A percentile compares a stretch with the other conserved stretches of the same genome.
Conservation (phyloP, 2,888 invertebrate species). For the Cephus sareptanus region DNA sequence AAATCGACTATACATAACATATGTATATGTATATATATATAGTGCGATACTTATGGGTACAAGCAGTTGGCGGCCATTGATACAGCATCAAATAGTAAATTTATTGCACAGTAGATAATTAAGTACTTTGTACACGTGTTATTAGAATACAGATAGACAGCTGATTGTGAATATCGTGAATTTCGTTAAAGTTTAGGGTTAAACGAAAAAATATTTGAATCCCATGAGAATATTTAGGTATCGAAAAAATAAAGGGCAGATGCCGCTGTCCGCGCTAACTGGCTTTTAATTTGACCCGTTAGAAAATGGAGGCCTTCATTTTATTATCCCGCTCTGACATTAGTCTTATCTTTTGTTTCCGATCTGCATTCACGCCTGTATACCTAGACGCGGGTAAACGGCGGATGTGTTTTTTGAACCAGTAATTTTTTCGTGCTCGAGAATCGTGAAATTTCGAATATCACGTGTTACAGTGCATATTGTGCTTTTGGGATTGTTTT, state of each 20-base stretch:
- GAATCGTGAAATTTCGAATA: slow-evolving; percentile 32
- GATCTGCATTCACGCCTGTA: slow-evolving; percentile 19
- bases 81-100: not conserved
- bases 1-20: not conserved
- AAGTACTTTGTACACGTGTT: not conserved
- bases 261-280: slow-evolving; percentile 22
- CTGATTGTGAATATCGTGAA: not conserved
- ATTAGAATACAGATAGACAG: not conserved
- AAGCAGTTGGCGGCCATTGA: not conserved
- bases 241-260: slow-evolving; percentile 5
- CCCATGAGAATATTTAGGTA: not conserved
- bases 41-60: not conserved
- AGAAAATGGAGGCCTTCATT: slow-evolving; percentile 26
- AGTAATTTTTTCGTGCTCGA: slow-evolving; percentile 22
- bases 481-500: not conserved
- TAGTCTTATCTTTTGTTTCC: slow-evolving; percentile 26
- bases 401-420: slow-evolving; percentile 23
- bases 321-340: slow-evolving; percentile 27
- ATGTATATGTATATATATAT: not conserved
- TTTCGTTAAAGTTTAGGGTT: not conserved
- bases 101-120: not conserved
- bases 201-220: not conserved
- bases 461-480: not conserved
- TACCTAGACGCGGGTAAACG: slow-evolving; percentile 17
- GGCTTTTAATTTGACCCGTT: slow-evolving; percentile 29